Evolutionary conservation across 2,797 vertebrate genomes (phyloP).

Genomic region (Tenualosa ilisha): DNA sequence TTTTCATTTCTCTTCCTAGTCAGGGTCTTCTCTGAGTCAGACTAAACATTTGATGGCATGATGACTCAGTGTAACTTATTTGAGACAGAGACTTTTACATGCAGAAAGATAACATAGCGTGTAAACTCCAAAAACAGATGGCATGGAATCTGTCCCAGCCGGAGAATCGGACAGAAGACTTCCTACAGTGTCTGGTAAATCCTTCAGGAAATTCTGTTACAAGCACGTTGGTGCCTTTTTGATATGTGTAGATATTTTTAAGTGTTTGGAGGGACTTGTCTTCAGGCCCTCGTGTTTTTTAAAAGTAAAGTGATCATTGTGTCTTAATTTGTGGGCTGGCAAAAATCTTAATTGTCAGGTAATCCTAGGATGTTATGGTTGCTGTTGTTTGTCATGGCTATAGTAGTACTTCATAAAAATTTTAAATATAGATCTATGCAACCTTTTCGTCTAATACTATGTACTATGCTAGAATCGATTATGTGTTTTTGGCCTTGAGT

Average conservation of each 20-base stretch:
- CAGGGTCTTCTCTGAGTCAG: constrained; percentile 53
- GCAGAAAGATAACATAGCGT: constrained; percentile 63
- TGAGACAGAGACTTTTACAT: constrained; percentile 59
- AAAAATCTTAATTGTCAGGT: constrained; percentile 46
- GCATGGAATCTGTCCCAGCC: constrained; percentile 63
- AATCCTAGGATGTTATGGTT: constrained; percentile 45
- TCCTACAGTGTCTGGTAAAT: constrained; percentile 63
- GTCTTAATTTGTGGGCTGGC: constrained; percentile 43
- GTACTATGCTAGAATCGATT: background rate
- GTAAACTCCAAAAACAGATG: constrained; percentile 64
- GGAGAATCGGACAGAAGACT: constrained; percentile 63
- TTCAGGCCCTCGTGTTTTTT: constrained; percentile 47
- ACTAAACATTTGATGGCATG: constrained; percentile 55
- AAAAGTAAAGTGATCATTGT: constrained; percentile 43
- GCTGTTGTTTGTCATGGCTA: constrained; percentile 41
- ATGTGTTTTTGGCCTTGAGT: constrained; percentile 1
- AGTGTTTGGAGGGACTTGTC: constrained; percentile 56
- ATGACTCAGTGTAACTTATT: constrained; percentile 58
- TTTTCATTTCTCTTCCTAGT: constrained; percentile 26
- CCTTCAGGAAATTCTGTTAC: constrained; percentile 61
- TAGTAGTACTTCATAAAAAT: constrained; percentile 34
- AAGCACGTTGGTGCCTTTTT: constrained; percentile 61
- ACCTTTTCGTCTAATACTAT: background rate
- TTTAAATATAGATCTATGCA: background rate
- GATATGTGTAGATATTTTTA: constrained; percentile 58